phyloP scores from a whole-genome alignment of 2,888 invertebrate genomes.

The Sinhomidia bicolor region DNA sequence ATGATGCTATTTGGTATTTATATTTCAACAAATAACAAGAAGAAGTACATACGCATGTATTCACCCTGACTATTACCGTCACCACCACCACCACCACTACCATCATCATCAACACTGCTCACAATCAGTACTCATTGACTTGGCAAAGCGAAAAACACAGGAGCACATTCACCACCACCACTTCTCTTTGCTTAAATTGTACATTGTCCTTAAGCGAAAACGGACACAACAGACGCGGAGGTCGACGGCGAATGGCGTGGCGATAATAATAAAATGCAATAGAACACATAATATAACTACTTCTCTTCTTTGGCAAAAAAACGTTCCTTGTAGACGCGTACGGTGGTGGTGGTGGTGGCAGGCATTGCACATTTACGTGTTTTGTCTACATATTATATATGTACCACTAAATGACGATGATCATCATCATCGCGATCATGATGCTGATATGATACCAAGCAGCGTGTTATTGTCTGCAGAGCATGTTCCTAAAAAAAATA shows the following conservation, averaged over 20 bases:
- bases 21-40: slow-evolving; percentile 23
- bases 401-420: slow-evolving; percentile 11
- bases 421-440: no score
- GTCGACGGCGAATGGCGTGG: slow-evolving; percentile 35
- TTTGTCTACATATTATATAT: slow-evolving; percentile 17
- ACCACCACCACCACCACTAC: no score
- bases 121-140: slow-evolving; percentile 29
- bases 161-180: no score
- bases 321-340: not conserved
- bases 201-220: slow-evolving; percentile 44
- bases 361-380: slow-evolving; percentile 19
- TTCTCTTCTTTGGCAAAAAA: slow-evolving; percentile 21
- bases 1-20: not conserved
- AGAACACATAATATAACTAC: slow-evolving; percentile 14
- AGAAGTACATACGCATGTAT: not conserved
- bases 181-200: slow-evolving; percentile 14
- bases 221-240: slow-evolving; percentile 49
- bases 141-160: not conserved
- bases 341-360: not conserved
- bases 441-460: slow-evolving; percentile 13
- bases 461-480: slow-evolving; percentile 47
- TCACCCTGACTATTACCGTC: not conserved
- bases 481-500: slow-evolving; percentile 27
- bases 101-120: not conserved
- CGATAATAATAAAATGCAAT: slow-evolving; percentile 50